A percentile compares a stretch with the other conserved stretches of the same genome.
Evolutionary conservation across 2,888 invertebrate species (phyloP).

Genomic region (Hypena proboscidalis): DNA sequence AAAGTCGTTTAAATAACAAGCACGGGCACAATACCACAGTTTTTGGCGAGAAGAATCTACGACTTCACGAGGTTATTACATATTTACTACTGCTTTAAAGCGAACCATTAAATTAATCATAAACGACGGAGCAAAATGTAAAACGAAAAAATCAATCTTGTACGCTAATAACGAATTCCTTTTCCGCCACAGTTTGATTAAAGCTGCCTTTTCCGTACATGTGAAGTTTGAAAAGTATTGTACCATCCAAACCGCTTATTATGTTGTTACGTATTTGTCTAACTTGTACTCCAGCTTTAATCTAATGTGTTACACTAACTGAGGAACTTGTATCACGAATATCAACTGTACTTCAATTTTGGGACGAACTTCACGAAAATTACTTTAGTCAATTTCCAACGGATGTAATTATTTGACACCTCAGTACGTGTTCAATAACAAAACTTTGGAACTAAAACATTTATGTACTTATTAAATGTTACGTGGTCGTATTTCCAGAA

Average conservation of each 20-base stretch:
- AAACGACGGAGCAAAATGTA: conserved; percentile 17
- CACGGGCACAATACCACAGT: too few relatives aligned
- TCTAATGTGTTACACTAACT: conserved; percentile 11
- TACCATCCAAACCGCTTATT: too few relatives aligned
- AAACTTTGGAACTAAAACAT: conserved; percentile 7
- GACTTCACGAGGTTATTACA: conserved; percentile 12
- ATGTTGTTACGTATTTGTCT: too few relatives aligned
- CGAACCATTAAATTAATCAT: conserved; percentile 22
- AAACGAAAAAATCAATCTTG: conserved; percentile 13
- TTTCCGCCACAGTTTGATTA: neutral
- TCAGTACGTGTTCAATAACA: conserved; percentile 12
- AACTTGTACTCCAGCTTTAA: neutral
- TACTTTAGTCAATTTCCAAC: conserved; percentile 11
- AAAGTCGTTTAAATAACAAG: too few relatives aligned
- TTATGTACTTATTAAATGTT: too few relatives aligned
- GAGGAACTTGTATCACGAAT: neutral
- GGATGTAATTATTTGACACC: conserved; percentile 18
- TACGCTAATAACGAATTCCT: conserved; percentile 9
- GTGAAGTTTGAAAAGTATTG: too few relatives aligned
- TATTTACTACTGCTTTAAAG: conserved; percentile 9
- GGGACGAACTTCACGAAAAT: conserved; percentile 15
- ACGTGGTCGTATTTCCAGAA: too few relatives aligned
- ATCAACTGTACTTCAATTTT: conserved; percentile 11
- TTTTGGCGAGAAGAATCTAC: conserved; percentile 9
- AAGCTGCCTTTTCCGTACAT: too few relatives aligned